A percentile compares a stretch with the other conserved stretches of the same genome.
phyloP scores from a whole-genome alignment of 2,797 vertebrate genomes.

The Scyliorhinus canicula region DNA sequence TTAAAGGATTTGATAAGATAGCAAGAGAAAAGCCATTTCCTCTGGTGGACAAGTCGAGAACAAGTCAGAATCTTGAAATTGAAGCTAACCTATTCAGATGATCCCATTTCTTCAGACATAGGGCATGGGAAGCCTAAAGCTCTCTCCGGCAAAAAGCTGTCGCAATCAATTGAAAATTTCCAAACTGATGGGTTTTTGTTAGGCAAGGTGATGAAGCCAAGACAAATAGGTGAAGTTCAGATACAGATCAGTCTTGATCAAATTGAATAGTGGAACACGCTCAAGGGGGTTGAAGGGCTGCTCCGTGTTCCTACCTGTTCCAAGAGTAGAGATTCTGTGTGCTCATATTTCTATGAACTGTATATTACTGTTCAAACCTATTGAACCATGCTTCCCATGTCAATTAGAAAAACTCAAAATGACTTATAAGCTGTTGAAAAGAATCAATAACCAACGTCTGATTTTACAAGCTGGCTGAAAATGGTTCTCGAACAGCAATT shows the following conservation, averaged over 20 bases:
- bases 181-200: not conserved
- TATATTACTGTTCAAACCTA: not conserved
- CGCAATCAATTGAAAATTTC: not conserved
- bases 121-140: not conserved
- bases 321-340: not conserved
- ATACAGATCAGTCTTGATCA: not conserved
- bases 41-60: not conserved
- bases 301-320: not conserved
- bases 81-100: not conserved
- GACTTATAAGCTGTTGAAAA: not conserved
- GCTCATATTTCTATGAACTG: not conserved
- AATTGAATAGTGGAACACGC: not conserved
- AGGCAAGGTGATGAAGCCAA: not conserved
- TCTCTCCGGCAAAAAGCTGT: not conserved
- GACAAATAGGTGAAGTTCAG: not conserved
- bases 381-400: not conserved
- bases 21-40: not conserved
- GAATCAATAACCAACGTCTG: constrained; percentile 1
- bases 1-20: not conserved
- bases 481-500: not conserved
- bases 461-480: not conserved
- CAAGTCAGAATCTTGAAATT: not conserved
- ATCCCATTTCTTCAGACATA: not conserved
- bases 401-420: constrained; percentile 8
- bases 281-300: not conserved